Evolutionary conservation across 2,113 vertebrate genomes (phyloP).

Genomic region (Pycnonotus jocosus): DNA sequence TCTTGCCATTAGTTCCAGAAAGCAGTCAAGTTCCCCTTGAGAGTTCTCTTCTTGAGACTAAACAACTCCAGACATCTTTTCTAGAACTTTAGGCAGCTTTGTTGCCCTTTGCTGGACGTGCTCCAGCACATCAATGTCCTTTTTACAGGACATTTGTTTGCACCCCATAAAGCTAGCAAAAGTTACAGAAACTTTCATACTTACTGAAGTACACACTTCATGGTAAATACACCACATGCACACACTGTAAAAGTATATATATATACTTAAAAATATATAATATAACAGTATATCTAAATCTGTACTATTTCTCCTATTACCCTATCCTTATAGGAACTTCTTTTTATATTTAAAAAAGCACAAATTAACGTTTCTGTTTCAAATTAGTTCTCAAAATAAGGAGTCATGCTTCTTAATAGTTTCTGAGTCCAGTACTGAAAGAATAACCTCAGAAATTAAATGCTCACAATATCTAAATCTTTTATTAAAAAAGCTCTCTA

Average conservation of each 20-base stretch:
- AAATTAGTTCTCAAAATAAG: background rate
- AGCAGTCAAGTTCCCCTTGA: too few species aligned
- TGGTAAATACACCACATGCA: background rate
- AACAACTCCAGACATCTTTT: background rate
- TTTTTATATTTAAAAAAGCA: fast-evolving
- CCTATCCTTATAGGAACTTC: fast-evolving
- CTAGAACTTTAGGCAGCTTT: background rate
- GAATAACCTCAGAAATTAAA: background rate
- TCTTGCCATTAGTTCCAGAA: background rate
- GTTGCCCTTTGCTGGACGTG: background rate
- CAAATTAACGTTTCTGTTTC: background rate
- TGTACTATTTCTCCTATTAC: background rate
- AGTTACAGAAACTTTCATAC: background rate
- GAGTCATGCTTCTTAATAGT: background rate
- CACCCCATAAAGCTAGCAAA: too few species aligned
- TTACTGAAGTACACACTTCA: too few species aligned
- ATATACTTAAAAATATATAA: background rate
- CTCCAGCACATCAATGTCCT: background rate
- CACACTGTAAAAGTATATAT: background rate
- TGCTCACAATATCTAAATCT: background rate
- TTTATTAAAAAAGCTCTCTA: background rate
- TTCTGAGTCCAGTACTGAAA: background rate
- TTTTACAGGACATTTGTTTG: background rate
- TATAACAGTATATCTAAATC: background rate
- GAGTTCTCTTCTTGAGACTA: background rate